These are phyloP conservation scores for Isotomurus palustris DNA, from an alignment of 2,888 invertebrate genomes.

Conservation along the genomic window DNA sequence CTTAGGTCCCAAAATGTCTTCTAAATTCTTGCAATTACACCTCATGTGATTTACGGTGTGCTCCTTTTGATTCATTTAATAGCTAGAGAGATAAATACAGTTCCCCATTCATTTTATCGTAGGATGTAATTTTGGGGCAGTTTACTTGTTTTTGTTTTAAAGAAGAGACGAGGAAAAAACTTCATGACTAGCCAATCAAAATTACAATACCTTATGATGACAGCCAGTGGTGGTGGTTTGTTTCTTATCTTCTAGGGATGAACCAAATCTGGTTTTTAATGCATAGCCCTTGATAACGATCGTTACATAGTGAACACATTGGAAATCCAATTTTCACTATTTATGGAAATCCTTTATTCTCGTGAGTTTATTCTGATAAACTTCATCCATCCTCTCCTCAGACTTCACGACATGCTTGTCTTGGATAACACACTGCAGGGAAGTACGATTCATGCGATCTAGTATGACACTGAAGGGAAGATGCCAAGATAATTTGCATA, in stretches of 20 bases:
- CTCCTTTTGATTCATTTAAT: not conserved
- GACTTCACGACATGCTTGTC: too few species aligned
- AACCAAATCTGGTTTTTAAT: too few species aligned
- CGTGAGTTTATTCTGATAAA: not conserved
- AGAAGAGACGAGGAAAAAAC: too few species aligned
- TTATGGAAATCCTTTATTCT: not conserved
- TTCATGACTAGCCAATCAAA: not conserved
- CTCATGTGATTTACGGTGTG: constrained; percentile 16
- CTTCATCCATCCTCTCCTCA: too few species aligned
- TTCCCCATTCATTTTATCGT: too few species aligned
- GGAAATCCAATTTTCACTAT: constrained; percentile 4
- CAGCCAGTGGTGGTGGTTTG: not conserved
- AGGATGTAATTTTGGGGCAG: constrained; percentile 8
- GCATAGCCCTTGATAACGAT: too few species aligned
- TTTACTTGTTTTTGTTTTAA: not conserved
- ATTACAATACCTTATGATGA: not conserved
- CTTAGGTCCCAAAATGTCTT: not conserved
- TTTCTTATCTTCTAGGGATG: not conserved
- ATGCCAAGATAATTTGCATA: too few species aligned
- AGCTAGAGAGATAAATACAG: not conserved
- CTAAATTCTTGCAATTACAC: constrained; percentile 1
- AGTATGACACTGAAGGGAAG: too few species aligned
- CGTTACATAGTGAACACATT: too few species aligned
- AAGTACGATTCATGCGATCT: too few species aligned
- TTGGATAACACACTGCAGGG: too few species aligned